phyloP scores from a whole-genome alignment of 2,797 vertebrate species.

The Cephalopachus bancanus region DNA sequence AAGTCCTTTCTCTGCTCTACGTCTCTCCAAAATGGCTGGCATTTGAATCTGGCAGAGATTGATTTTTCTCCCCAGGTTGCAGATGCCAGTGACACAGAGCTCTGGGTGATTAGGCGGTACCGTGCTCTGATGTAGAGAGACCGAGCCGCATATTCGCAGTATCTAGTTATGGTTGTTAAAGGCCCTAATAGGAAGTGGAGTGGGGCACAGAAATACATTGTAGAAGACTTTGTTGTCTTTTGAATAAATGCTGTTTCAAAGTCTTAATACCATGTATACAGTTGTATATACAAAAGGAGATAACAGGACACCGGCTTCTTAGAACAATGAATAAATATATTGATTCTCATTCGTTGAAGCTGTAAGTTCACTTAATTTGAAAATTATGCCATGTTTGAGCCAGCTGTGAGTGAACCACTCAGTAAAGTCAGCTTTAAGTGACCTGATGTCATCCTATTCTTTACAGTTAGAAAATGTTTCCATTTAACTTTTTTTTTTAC shows the following conservation, averaged over 20 bases:
- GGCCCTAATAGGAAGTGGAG: not conserved
- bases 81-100: not conserved
- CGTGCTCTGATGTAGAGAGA: not conserved
- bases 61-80: not conserved
- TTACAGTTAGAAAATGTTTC: constrained; percentile 39
- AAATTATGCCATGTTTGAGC: not conserved
- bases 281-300: not conserved
- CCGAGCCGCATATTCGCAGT: not conserved
- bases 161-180: not conserved
- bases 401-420: not conserved
- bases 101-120: rapidly evolving
- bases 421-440: not conserved
- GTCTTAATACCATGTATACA: not conserved
- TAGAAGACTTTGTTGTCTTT: constrained; percentile 26
- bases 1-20: not conserved
- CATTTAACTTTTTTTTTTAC: not conserved
- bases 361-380: not conserved
- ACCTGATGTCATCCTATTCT: not conserved
- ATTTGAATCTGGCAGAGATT: not conserved
- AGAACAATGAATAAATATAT: not conserved
- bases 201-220: not conserved
- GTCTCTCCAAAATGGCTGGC: not conserved
- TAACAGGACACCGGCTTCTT: constrained; percentile 1
- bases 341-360: not conserved
- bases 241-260: constrained; percentile 29